These are phyloP conservation scores for Stenoptilia bipunctidactyla DNA, from an alignment of 2,888 invertebrate genomes.

Conservation along the genomic window DNA sequence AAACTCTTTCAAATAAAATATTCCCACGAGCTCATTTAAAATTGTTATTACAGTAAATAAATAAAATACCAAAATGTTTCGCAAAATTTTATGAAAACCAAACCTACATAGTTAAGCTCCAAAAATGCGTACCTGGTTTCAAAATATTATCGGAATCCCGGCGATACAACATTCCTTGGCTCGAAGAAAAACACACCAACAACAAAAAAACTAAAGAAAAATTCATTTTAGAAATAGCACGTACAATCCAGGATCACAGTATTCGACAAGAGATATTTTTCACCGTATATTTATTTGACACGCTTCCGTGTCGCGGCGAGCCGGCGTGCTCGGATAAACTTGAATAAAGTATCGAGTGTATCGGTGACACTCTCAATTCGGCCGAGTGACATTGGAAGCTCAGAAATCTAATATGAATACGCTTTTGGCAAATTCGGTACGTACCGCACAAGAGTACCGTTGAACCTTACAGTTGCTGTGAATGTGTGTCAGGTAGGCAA, in stretches of 20 bases:
- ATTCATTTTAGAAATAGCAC: constrained; percentile 58
- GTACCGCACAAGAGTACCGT: constrained; percentile 34
- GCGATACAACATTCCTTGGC: constrained; percentile 51
- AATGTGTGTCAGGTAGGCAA: not conserved
- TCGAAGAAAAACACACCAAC: constrained; percentile 49
- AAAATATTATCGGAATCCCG: constrained; percentile 54
- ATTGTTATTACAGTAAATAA: no score
- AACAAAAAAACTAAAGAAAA: constrained; percentile 57
- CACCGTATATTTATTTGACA: constrained; percentile 63
- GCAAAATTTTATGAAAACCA: no score
- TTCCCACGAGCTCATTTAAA: no score
- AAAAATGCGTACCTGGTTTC: constrained; percentile 46
- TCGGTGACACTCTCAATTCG: constrained; percentile 55
- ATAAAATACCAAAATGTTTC: no score
- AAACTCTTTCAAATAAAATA: no score
- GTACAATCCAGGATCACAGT: constrained; percentile 48
- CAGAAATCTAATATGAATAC: constrained; percentile 68
- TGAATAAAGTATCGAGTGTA: constrained; percentile 62
- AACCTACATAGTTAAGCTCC: no score
- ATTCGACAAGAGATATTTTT: constrained; percentile 54
- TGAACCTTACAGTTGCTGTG: constrained; percentile 15
- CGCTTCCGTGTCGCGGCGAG: constrained; percentile 39
- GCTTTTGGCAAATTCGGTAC: constrained; percentile 49
- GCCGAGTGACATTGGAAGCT: constrained; percentile 47
- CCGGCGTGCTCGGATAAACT: constrained; percentile 43